Evolutionary conservation across 2,113 vertebrate genomes (phyloP), one percentile per base, ranked within the genome.

Genomic region (Leptosomus discolor): DNA sequence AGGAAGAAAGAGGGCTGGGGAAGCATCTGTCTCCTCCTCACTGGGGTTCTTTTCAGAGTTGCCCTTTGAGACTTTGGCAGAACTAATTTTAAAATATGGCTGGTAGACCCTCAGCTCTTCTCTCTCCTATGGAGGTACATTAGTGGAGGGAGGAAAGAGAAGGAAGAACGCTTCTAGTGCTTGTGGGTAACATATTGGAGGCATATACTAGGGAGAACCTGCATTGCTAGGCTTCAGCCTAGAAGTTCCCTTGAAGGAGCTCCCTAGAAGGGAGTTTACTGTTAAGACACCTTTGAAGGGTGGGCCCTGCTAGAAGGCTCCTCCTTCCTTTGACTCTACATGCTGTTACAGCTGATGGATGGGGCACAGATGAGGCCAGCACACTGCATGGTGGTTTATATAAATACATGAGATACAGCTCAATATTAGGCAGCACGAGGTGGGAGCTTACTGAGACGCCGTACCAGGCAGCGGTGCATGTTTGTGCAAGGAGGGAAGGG

Each of bases 351-450:
- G 41, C 51, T 45, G 18, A 20, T 9, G 43, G 14, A n/a, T 8
- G 8, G 3, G 20, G 60, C 70, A 88, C 1, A 16, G 56, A 32
- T 12, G 36, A 61, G 21, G 22, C 50, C 70, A 53, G 24, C 65
- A 15, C 37, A 69, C n/a, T 1, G 2, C 1, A 24, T 0, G 7
- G 32, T 22, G 5, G 10, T 88, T 39, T 11, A 30, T 4, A 57
- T 22, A 39, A 45, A 70, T 2, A 53, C 14, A 30, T 0, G 15
- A 68, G 21, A 23, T 29, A 46, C 24, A 60, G 39, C 29, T 56
- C 48, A 61, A n/a, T 20, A 39, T 58, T 27, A 36, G 17, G 61
- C 22, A 61, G 53, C 30, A 48, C 0, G 1, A 41, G 26, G 48
- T 46, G 64, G 53, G 46, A 76, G 63, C 15, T 43, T 10, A 24